Conservation (phyloP, 2,888 invertebrate species). For the Polietes domitor region DNA sequence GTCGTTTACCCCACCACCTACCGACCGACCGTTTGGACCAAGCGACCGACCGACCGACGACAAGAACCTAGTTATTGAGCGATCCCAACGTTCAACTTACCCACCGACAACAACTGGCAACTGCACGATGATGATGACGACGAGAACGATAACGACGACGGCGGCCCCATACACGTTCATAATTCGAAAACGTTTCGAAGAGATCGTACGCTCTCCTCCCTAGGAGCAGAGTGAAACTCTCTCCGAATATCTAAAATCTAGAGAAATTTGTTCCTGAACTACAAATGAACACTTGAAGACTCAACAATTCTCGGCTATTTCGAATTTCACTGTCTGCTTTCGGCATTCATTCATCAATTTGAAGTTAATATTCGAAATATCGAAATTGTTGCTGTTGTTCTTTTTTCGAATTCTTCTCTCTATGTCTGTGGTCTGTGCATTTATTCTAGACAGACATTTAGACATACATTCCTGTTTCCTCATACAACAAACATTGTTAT, state of each 20-base stretch:
- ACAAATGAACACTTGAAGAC: slow-evolving; percentile 60
- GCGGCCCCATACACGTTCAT: slow-evolving; percentile 70
- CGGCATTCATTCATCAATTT: slow-evolving; percentile 19
- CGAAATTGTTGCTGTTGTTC: background rate
- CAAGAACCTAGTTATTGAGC: slow-evolving; percentile 54
- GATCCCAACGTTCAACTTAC: slow-evolving; percentile 50
- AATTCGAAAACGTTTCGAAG: slow-evolving; percentile 72
- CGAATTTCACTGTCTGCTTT: background rate
- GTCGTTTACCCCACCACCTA: slow-evolving; percentile 49
- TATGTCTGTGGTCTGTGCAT: background rate
- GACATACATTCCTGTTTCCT: too few species aligned
- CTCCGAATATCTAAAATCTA: background rate
- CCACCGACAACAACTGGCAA: slow-evolving; percentile 51
- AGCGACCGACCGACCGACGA: slow-evolving; percentile 20
- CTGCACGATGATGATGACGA: background rate
- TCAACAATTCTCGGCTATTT: background rate
- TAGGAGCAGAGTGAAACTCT: background rate
- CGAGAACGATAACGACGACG: slow-evolving; percentile 12
- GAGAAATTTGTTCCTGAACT: slow-evolving; percentile 8
- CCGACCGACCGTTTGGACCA: slow-evolving; percentile 60
- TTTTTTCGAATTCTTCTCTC: background rate
- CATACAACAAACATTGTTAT: background rate
- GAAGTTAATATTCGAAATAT: slow-evolving; percentile 46
- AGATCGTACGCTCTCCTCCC: slow-evolving; percentile 13
- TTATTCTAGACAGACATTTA: too few species aligned